Conservation (phyloP, 2,113 vertebrate species). For the Channa maculata region DNA sequence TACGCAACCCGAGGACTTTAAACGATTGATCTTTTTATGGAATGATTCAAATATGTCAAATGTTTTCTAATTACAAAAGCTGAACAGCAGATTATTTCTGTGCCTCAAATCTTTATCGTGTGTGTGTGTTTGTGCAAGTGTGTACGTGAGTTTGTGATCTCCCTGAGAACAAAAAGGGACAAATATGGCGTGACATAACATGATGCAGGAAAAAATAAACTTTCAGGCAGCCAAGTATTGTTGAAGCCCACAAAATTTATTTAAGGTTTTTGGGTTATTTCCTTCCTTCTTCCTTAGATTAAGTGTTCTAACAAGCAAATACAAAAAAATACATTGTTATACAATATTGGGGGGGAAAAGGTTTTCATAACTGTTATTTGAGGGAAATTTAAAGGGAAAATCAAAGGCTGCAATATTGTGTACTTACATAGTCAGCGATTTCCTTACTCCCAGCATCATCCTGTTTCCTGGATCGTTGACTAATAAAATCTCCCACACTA, state of each 20-base stretch:
- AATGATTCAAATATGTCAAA: slow-evolving; percentile 54
- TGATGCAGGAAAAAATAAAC: not conserved
- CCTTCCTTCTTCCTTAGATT: slow-evolving; percentile 1
- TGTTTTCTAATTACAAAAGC: slow-evolving; percentile 61
- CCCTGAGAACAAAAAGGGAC: slow-evolving; percentile 1
- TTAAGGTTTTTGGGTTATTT: not conserved
- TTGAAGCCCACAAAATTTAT: not conserved
- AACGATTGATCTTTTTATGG: slow-evolving; percentile 51
- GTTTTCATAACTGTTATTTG: not conserved
- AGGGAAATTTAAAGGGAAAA: not conserved
- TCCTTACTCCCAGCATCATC: not conserved
- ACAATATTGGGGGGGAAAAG: not conserved
- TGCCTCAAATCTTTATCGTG: not conserved
- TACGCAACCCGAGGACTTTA: slow-evolving; percentile 13
- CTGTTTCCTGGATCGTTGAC: not conserved
- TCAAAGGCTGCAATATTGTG: too few relatives aligned
- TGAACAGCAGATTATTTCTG: slow-evolving; percentile 10
- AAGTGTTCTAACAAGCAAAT: not conserved
- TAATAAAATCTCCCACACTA: not conserved
- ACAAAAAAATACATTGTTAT: not conserved
- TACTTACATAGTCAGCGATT: too few relatives aligned
- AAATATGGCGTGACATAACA: not conserved
- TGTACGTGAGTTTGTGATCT: not conserved
- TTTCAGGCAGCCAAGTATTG: not conserved
- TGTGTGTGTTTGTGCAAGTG: not conserved